Percentiles rank a stretch among this genome's conserved stretches.
phyloP scores from a whole-genome alignment of 2,113 vertebrate species.

The Anser brachyrhynchus region DNA sequence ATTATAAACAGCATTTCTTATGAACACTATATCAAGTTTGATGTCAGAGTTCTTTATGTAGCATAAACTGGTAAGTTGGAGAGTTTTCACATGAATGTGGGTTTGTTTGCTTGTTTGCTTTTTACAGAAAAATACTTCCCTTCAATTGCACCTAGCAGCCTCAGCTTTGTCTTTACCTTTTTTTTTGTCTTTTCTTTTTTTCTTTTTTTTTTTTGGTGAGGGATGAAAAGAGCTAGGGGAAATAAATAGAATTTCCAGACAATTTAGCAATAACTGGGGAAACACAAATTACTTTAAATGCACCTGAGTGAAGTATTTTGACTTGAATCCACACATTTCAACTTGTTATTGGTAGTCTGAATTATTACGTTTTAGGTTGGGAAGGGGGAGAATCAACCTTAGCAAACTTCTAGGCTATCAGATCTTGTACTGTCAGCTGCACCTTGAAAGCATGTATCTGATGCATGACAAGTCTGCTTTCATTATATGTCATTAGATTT shows the following conservation, averaged over 20 bases:
- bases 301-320: neutral
- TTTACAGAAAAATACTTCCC: neutral
- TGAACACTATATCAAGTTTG: neutral
- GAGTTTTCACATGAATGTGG: neutral
- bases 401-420: neutral
- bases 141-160: neutral
- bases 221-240: neutral
- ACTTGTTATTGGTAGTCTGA: neutral
- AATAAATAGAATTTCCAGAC: neutral
- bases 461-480: neutral
- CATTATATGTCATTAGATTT: neutral
- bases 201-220: neutral
- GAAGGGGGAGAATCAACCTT: neutral
- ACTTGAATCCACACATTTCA: neutral
- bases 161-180: neutral
- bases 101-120: neutral
- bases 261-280: neutral
- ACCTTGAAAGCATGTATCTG: neutral
- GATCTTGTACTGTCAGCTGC: neutral
- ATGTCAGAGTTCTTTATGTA: neutral
- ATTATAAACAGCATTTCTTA: neutral
- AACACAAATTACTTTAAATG: neutral
- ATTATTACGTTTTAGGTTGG: neutral
- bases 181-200: accelerated
- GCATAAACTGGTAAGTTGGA: neutral